These are phyloP conservation scores for Antennarius maculatus DNA, from an alignment of 2,797 vertebrate species.

Conservation along the genomic window DNA sequence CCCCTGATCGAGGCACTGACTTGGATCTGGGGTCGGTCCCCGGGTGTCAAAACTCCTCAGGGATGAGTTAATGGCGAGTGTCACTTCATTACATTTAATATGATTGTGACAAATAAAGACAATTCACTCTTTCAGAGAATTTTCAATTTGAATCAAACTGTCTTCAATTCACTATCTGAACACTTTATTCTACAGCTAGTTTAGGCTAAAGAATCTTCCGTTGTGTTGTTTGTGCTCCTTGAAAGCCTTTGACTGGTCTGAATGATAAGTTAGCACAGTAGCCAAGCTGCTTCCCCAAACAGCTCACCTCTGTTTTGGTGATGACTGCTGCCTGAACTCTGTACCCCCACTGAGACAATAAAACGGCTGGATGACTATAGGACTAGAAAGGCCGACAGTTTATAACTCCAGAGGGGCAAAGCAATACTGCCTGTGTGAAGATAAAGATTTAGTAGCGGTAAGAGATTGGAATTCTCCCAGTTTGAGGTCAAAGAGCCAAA, in stretches of 20 bases:
- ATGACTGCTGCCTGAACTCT: conserved; percentile 83
- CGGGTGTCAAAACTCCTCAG: no score
- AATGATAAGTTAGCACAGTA: conserved; percentile 54
- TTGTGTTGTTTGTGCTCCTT: conserved; percentile 19
- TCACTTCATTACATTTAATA: no score
- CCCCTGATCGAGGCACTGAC: no score
- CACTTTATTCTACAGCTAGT: conserved; percentile 2
- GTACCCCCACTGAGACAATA: conserved; percentile 83
- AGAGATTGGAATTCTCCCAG: conserved; percentile 80
- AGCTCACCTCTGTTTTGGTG: conserved; percentile 71
- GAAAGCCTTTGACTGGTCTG: conserved; percentile 35
- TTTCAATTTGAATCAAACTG: no score
- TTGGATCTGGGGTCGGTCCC: no score
- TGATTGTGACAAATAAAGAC: no score
- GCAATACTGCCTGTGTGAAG: conserved; percentile 67
- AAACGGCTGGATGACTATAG: conserved; percentile 82
- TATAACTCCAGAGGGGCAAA: conserved; percentile 77
- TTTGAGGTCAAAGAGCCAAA: conserved; percentile 78
- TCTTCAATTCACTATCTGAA: neutral
- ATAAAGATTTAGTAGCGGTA: conserved; percentile 83
- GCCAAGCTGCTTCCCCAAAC: conserved; percentile 56
- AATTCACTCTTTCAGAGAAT: no score
- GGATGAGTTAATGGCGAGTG: no score
- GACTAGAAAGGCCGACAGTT: conserved; percentile 78
- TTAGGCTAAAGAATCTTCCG: conserved; percentile 17